Percentiles rank a stretch among this genome's conserved stretches.
These are phyloP conservation scores for Acridotheres tristis DNA, from an alignment of 2,797 vertebrate genomes.

Conservation along the genomic window DNA sequence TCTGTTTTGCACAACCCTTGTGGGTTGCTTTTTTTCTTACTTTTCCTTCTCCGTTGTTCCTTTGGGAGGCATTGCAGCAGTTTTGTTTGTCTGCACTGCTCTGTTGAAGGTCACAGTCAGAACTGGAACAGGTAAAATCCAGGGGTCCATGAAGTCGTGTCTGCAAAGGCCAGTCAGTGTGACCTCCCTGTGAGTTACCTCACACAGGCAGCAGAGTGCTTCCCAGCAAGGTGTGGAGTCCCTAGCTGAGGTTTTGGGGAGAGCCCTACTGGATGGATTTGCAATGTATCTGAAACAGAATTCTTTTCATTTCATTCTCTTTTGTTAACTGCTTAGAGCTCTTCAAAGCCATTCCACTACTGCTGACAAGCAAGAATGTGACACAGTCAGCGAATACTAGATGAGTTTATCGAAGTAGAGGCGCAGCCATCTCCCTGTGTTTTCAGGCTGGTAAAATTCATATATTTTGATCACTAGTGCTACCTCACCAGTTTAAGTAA, in stretches of 20 bases:
- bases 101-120: background rate
- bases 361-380: background rate
- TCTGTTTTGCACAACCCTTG: background rate
- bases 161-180: background rate
- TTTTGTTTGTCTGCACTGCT: background rate
- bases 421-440: background rate
- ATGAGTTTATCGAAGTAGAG: background rate
- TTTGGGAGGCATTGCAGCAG: background rate
- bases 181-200: background rate
- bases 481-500: background rate
- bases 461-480: background rate
- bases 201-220: background rate
- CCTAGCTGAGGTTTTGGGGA: background rate
- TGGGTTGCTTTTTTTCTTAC: background rate
- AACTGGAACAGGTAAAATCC: background rate
- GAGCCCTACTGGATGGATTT: background rate
- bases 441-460: background rate
- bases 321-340: background rate
- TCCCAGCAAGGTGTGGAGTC: background rate
- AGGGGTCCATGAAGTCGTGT: accelerated
- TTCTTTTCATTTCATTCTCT: background rate
- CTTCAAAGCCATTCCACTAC: background rate
- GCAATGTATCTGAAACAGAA: background rate
- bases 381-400: background rate
- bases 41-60: background rate